Conservation (phyloP, 2,888 invertebrate species). For the Cheilosia variabilis region DNA sequence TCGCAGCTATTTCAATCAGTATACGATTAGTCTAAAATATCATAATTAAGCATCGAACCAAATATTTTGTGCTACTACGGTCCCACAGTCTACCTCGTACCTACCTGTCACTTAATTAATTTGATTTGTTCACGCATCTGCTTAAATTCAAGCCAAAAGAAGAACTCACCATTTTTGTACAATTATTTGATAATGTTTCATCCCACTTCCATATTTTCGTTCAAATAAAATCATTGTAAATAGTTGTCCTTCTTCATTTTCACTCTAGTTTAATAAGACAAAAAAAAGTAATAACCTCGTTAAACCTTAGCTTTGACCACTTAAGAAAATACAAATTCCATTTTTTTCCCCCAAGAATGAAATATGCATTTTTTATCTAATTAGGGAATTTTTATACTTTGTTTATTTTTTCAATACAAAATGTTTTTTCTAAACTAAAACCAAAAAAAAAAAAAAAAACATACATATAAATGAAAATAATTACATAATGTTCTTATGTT, state of each 20-base stretch:
- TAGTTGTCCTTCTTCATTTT: conserved; percentile 46
- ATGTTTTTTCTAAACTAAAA: conserved; percentile 47
- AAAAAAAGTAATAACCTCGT: conserved; percentile 34
- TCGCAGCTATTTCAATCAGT: too few relatives aligned
- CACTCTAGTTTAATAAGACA: conserved; percentile 16
- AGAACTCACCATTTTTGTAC: conserved; percentile 16
- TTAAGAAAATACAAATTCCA: conserved; percentile 50
- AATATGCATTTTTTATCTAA: conserved; percentile 70
- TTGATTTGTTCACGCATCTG: conserved; percentile 15
- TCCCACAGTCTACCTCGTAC: too few relatives aligned
- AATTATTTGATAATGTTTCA: conserved; percentile 6
- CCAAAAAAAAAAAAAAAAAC: not conserved
- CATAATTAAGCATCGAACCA: too few relatives aligned
- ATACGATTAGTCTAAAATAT: too few relatives aligned
- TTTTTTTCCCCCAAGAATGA: conserved; percentile 57
- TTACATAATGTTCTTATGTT: conserved; percentile 65
- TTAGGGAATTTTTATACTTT: conserved; percentile 75
- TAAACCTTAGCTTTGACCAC: conserved; percentile 67
- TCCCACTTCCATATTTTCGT: not conserved
- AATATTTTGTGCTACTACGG: too few relatives aligned
- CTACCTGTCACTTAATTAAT: not conserved
- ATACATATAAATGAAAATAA: conserved; percentile 13
- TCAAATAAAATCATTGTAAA: conserved; percentile 38
- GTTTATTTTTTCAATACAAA: conserved; percentile 68
- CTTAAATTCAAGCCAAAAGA: not conserved